A percentile compares a stretch with the other conserved stretches of the same genome.
phyloP scores from a whole-genome alignment of 2,113 vertebrate genomes.

The Cryptomyrus ogoouensis region DNA sequence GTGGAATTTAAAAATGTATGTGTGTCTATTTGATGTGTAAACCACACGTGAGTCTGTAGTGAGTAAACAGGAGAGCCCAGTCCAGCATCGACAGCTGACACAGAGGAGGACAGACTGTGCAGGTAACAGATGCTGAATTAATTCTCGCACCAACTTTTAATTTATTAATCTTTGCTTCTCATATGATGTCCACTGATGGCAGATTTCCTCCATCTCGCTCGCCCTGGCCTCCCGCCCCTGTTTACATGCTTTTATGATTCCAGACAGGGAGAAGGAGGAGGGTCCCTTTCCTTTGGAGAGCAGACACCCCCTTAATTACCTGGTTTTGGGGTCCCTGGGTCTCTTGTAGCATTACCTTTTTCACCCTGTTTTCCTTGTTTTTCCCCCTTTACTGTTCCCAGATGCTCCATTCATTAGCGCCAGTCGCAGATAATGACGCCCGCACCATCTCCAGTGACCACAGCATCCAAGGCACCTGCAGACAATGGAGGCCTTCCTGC shows the following conservation, averaged over 20 bases:
- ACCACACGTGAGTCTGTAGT: neutral
- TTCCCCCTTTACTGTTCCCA: neutral
- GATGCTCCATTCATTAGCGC: neutral
- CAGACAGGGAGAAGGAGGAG: slow-evolving; percentile 13
- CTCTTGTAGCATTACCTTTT: neutral
- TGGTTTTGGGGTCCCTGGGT: neutral
- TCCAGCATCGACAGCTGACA: neutral
- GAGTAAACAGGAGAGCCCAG: neutral
- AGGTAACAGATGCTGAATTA: slow-evolving; percentile 16
- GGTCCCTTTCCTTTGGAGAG: neutral
- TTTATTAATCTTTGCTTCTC: slow-evolving; percentile 27
- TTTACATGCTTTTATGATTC: slow-evolving; percentile 48
- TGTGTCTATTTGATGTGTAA: neutral
- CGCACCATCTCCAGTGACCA: neutral
- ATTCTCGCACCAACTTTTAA: slow-evolving; percentile 15
- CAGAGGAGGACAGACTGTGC: neutral
- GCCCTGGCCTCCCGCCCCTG: neutral
- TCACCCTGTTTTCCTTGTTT: neutral
- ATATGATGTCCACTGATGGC: slow-evolving; percentile 44
- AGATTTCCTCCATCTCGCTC: slow-evolving; percentile 21
- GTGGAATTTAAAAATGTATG: slow-evolving; percentile 1
- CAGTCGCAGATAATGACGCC: neutral
- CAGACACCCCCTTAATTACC: neutral
- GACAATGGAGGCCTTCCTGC: neutral
- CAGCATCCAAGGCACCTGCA: neutral